Evolutionary conservation across 2,113 vertebrate species (phyloP).

Genomic region (Sturnus vulgaris): DNA sequence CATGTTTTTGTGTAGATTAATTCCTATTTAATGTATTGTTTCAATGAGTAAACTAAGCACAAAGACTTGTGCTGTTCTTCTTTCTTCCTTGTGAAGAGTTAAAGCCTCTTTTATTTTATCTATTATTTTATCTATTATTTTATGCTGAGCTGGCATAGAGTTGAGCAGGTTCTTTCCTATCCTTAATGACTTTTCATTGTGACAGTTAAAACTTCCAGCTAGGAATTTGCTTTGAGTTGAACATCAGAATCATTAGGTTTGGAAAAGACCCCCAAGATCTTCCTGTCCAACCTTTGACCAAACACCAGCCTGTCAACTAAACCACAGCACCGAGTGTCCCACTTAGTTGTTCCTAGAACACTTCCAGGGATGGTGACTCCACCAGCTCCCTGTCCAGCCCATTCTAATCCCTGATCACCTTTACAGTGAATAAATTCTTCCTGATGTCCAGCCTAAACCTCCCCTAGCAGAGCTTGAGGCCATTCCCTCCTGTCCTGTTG

Average conservation of each 20-base stretch:
- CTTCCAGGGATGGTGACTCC: background rate
- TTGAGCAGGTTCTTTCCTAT: background rate
- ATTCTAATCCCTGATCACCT: background rate
- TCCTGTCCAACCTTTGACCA: background rate
- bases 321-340: no score
- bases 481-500: background rate
- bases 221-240: background rate
- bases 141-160: background rate
- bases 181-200: background rate
- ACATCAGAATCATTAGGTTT: background rate
- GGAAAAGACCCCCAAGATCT: background rate
- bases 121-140: background rate
- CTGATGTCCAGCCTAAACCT: background rate
- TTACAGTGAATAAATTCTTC: background rate
- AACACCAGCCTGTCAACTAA: background rate
- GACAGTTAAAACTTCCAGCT: background rate
- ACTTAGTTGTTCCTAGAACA: rapidly evolving
- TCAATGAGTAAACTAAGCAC: background rate
- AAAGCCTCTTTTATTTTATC: background rate
- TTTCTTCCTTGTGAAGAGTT: background rate
- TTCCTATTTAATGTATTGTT: background rate
- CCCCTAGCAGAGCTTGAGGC: background rate
- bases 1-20: background rate
- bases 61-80: background rate
- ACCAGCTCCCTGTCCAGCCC: background rate